Evolutionary conservation across 2,888 invertebrate genomes (phyloP).

Genomic region (Idaea dimidiata): DNA sequence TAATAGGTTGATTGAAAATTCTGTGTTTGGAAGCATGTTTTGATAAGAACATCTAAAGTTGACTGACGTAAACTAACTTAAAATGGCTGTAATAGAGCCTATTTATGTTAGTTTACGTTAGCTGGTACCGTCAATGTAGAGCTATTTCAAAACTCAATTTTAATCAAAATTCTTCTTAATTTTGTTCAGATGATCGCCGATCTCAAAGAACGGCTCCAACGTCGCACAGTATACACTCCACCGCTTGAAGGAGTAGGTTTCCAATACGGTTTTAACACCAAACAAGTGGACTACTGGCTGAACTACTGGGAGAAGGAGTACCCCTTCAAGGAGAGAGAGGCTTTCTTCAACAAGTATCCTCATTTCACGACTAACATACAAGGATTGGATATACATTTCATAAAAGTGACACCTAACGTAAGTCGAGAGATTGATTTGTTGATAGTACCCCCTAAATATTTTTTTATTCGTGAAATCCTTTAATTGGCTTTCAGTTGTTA

Average conservation of each 20-base stretch:
- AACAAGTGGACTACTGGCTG: constrained; percentile 82
- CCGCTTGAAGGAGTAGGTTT: constrained; percentile 87
- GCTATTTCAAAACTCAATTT: no score
- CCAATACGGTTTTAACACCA: constrained; percentile 90
- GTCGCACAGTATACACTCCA: constrained; percentile 53
- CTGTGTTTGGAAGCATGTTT: no score
- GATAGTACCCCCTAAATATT: no score
- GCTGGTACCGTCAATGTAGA: no score
- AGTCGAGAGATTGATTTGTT: no score
- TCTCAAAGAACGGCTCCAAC: constrained; percentile 50
- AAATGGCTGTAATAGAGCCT: no score
- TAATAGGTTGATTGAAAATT: no score
- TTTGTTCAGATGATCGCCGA: constrained; percentile 57
- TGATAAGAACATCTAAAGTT: no score
- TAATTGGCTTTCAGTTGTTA: no score
- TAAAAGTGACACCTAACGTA: constrained; percentile 75
- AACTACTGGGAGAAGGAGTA: constrained; percentile 90
- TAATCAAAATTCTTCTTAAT: background rate
- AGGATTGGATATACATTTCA: constrained; percentile 82
- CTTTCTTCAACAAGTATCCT: constrained; percentile 85
- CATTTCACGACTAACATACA: constrained; percentile 90
- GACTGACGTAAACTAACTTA: no score
- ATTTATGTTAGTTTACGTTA: no score
- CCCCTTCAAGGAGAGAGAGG: constrained; percentile 82
- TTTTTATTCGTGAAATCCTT: no score